Base-by-base conservation (phyloP, 2,888 invertebrate genomes). In the Oegoconia quadripuncta region DNA sequence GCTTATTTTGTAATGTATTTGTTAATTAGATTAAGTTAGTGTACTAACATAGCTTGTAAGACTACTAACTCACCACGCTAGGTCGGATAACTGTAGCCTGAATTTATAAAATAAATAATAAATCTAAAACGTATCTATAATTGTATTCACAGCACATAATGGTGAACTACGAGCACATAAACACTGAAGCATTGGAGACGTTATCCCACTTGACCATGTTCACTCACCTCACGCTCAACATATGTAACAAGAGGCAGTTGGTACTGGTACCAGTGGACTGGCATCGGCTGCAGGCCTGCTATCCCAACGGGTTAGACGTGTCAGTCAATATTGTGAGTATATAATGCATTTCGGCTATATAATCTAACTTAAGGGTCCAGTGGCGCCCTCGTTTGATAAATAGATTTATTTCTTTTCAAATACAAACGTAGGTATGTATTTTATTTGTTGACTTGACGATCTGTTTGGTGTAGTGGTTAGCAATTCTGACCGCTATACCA, bases 291-390 rank as follows among this genome's bases (percentile, higher is more conserved):
- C 51, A 55, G n/a, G 41, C 51, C 1, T 32, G 42, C 12, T 72
- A 62, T 39, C 41, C 44, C 0, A 54, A 49, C 1, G 54, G 62
- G 7, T 46, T 79, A 1, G 50, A 64, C 2, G 68, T 82, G 1
- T 55, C 66, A 3, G 47, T 82, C 3, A 79, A 79, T 47, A 64
- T 84, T 52, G 81, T 82, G 38, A 74, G 79, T 77, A 44, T 25
- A 22, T 11, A 26, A 2, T 16, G n/a, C n/a, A n/a, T n/a, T n/a
- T n/a, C n/a, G n/a, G n/a, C n/a, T n/a, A n/a, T n/a, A n/a, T n/a
- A n/a, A n/a, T n/a, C n/a, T n/a, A n/a, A n/a, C n/a, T n/a, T n/a
- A n/a, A n/a, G n/a, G n/a, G n/a, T n/a, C n/a, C n/a, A n/a, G n/a
- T n/a, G n/a, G n/a, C n/a, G n/a, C n/a, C n/a, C n/a, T n/a, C n/a